Percentiles rank a stretch among this genome's conserved stretches.
These are phyloP conservation scores for Mamestra configurata DNA, from an alignment of 1,140 invertebrate species.

Conservation along the genomic window DNA sequence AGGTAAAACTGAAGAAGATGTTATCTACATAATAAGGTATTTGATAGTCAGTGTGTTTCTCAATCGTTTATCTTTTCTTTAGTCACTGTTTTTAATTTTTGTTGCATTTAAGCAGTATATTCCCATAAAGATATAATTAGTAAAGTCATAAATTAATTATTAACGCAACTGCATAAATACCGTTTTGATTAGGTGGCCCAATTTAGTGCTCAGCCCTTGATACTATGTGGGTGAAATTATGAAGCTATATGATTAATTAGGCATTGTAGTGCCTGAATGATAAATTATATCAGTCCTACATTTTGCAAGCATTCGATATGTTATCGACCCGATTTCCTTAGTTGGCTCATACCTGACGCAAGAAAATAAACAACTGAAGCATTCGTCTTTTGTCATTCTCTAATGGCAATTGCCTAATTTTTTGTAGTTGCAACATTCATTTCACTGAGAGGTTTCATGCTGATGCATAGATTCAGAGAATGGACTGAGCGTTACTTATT, in stretches of 20 bases:
- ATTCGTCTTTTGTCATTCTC: conserved; percentile 14
- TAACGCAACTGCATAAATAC: too few relatives aligned
- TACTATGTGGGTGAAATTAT: background rate
- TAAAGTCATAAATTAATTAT: too few relatives aligned
- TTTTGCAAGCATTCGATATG: conserved; percentile 8
- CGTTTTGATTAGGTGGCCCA: background rate
- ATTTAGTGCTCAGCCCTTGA: background rate
- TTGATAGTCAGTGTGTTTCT: too few relatives aligned
- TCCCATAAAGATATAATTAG: too few relatives aligned
- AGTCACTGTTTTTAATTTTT: too few relatives aligned
- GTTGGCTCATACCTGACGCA: background rate
- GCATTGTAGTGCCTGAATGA: background rate
- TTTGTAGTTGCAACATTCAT: background rate
- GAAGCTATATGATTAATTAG: background rate
- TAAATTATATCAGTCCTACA: conserved; percentile 18
- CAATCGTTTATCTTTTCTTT: too few relatives aligned
- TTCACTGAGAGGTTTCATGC: background rate
- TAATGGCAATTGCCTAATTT: background rate
- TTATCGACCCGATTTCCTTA: conserved; percentile 29
- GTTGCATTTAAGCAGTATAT: too few relatives aligned
- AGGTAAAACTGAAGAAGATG: too few relatives aligned
- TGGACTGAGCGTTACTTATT: too few relatives aligned
- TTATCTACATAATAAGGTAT: too few relatives aligned
- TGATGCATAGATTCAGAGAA: too few relatives aligned
- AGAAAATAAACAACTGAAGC: conserved; percentile 25